Evolutionary conservation across 2,888 invertebrate genomes (phyloP).

Genomic region (Ecliptopera silaceata): DNA sequence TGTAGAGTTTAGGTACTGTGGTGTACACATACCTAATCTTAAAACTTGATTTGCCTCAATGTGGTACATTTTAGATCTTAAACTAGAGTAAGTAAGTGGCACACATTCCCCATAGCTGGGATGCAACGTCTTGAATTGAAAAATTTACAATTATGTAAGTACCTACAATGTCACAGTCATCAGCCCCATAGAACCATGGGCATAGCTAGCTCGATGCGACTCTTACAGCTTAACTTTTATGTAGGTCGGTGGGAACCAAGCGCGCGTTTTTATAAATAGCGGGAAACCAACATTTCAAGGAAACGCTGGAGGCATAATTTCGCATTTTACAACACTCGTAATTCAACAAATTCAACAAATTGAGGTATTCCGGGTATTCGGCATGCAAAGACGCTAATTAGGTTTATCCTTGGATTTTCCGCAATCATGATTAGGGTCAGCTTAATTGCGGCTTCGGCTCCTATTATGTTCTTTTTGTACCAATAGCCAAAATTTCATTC

Average conservation of each 20-base stretch:
- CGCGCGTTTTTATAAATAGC: constrained; percentile 12
- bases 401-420: constrained; percentile 10
- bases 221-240: constrained; percentile 11
- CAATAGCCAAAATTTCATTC: not conserved
- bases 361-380: no score
- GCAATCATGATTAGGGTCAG: not conserved
- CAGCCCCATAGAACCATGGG: not conserved
- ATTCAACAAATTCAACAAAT: constrained; percentile 23
- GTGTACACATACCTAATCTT: no score
- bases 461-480: not conserved
- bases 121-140: no score
- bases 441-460: not conserved
- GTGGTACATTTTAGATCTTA: no score
- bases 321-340: constrained; percentile 11
- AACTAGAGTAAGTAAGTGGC: no score
- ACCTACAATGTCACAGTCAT: no score
- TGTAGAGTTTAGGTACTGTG: no score
- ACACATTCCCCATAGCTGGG: no score
- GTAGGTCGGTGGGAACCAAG: constrained; percentile 15
- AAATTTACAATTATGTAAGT: no score
- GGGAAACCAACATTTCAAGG: constrained; percentile 7
- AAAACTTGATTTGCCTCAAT: no score
- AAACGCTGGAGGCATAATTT: constrained; percentile 9
- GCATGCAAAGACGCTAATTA: constrained; percentile 16
- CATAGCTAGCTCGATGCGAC: not conserved